Evolutionary conservation across 2,888 invertebrate species (phyloP).

Genomic region (Thymelicus sylvestris): DNA sequence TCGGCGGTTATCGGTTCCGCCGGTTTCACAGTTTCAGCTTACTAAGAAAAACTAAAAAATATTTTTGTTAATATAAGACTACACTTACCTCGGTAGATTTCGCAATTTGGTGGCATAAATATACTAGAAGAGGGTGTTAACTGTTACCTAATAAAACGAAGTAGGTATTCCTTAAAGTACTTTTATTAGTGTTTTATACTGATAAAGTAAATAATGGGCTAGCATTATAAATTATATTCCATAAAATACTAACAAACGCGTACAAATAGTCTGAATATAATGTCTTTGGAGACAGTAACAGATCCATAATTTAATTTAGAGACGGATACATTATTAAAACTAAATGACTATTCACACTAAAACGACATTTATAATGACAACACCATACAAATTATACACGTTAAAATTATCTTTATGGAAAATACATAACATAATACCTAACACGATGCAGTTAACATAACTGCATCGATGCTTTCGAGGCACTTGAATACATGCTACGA

Average conservation of each 20-base stretch:
- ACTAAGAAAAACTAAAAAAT: no score
- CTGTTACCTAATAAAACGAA: slow-evolving; percentile 4
- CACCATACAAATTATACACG: neutral
- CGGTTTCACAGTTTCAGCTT: no score
- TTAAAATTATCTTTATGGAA: neutral
- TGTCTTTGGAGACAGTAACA: neutral
- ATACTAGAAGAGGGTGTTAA: no score
- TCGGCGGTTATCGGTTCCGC: no score
- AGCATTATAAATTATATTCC: neutral
- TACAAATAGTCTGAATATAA: neutral
- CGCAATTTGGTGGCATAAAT: no score
- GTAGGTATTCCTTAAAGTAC: neutral
- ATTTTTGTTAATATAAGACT: no score
- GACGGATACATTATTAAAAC: slow-evolving; percentile 5
- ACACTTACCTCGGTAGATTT: no score
- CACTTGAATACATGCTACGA: slow-evolving; percentile 48
- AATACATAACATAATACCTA: slow-evolving; percentile 41
- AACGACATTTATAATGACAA: neutral
- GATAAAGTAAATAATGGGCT: slow-evolving; percentile 5
- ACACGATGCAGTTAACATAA: slow-evolving; percentile 71
- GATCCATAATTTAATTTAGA: neutral
- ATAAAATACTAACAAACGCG: slow-evolving; percentile 16
- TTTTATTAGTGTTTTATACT: slow-evolving; percentile 19
- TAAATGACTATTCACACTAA: slow-evolving; percentile 11
- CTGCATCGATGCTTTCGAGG: slow-evolving; percentile 63